Conservation (phyloP, 2,888 invertebrate species). For the Oscheius onirici region DNA sequence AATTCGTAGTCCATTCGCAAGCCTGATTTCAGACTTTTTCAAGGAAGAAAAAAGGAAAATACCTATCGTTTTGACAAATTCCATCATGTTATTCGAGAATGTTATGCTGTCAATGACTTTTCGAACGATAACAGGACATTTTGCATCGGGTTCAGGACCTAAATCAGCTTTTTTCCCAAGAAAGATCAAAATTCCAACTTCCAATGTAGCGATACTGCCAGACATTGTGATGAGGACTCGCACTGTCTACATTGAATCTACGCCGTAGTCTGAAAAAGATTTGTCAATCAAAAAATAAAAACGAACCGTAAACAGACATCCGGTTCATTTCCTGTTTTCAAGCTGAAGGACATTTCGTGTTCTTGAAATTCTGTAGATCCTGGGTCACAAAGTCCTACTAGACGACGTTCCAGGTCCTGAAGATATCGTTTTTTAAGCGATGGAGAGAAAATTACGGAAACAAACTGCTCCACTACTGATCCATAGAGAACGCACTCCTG, state of each 20-base stretch:
- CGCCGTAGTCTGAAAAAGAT: constrained; percentile 47
- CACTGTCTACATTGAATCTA: constrained; percentile 45
- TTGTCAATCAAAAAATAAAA: neutral
- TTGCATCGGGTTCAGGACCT: constrained; percentile 56
- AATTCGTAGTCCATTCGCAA: constrained; percentile 61
- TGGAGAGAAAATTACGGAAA: constrained; percentile 34
- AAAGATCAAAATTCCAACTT: constrained; percentile 27
- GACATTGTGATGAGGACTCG: constrained; percentile 35
- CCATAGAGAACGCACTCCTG: constrained; percentile 56
- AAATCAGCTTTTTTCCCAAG: neutral
- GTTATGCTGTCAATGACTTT: constrained; percentile 55
- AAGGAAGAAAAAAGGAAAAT: neutral
- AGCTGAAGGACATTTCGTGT: constrained; percentile 58
- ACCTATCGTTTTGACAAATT: constrained; percentile 56
- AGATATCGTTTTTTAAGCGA: neutral
- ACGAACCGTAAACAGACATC: constrained; percentile 53
- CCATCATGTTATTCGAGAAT: constrained; percentile 57
- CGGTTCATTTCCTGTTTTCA: constrained; percentile 42
- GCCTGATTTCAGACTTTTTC: constrained; percentile 28
- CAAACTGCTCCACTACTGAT: constrained; percentile 34
- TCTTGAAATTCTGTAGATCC: constrained; percentile 53
- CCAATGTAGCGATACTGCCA: constrained; percentile 55
- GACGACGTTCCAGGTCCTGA: constrained; percentile 49
- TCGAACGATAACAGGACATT: constrained; percentile 55
- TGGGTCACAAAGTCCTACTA: constrained; percentile 56